A percentile compares a stretch with the other conserved stretches of the same genome.
Conservation (phyloP, 1,140 invertebrate genomes). For the Oryctes rhinoceros region DNA sequence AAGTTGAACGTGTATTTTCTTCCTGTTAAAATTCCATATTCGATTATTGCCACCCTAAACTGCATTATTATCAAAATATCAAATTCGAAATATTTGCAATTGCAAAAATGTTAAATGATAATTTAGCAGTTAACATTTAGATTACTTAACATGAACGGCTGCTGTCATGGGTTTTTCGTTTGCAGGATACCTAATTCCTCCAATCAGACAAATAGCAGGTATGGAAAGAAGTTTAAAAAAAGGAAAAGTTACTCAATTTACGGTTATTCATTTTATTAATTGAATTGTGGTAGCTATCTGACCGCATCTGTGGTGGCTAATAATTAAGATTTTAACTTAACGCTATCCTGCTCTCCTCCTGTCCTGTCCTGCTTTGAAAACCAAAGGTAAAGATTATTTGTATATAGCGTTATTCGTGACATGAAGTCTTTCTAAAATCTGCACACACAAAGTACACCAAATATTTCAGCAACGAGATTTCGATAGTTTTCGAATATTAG, state of each 20-base stretch:
- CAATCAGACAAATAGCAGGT: constrained; percentile 34
- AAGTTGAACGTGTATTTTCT: neutral
- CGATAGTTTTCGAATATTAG: no score
- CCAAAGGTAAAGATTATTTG: no score
- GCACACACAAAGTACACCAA: no score
- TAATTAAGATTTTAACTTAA: constrained; percentile 18
- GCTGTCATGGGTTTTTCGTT: constrained; percentile 18
- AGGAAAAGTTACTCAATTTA: constrained; percentile 28
- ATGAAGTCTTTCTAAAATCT: no score
- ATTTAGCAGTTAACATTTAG: constrained; percentile 21
- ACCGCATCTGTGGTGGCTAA: neutral
- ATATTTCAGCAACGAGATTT: no score
- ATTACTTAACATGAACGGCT: constrained; percentile 5
- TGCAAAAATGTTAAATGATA: neutral
- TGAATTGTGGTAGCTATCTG: constrained; percentile 12
- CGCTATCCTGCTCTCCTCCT: no score
- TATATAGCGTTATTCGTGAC: no score
- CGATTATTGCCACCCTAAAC: neutral
- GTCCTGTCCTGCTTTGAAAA: no score
- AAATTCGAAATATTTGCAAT: neutral
- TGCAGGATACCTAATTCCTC: constrained; percentile 35
- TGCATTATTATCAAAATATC: neutral
- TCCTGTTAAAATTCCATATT: neutral
- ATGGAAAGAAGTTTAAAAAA: constrained; percentile 35
- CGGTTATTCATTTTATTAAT: constrained; percentile 18